Base-by-base conservation (phyloP, 2,888 invertebrate genomes). In the Eubasilissa splendida region DNA sequence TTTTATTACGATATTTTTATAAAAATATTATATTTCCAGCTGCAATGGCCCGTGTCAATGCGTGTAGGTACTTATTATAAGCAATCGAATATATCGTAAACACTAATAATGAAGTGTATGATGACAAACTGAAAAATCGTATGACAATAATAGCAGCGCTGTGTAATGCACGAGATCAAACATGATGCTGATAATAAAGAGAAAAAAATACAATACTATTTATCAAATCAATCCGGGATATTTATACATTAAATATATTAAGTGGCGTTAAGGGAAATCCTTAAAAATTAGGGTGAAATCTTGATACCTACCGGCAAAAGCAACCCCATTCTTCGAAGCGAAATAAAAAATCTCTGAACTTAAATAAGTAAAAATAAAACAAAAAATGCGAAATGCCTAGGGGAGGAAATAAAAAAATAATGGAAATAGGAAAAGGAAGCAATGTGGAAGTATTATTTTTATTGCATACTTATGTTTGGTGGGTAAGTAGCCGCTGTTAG, bases 361-460 rank as follows among this genome's bases (percentile, higher is more conserved):
- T 74, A 80, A 83, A 81, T 83, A 79, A 80, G 77, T 63, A 70
- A 77, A 80, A 76, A 80, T 79, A 80, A 81, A 77, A 82, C 80
- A 80, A 80, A 74, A 80, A 78, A 83, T 76, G 80, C 74, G 76
- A 80, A 71, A 53, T 50, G 76, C 74, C 65, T 63, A 82, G 82
- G 82, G 80, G 80, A 82, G 79, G 79, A 73, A 82, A 82, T 82
- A 80, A 83, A 82, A 83, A 83, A 78, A 81, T 81, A 83, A 83
- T 82, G 83, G 83, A 83, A 83, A 82, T 82, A 82, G 80, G 82
- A 82, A 83, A 80, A 83, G 83, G 82, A 83, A 82, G 83, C 77
- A 82, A 80, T 79, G 80, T 79, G 80, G 83, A 80, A 80, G 82
- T 80, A 83, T 82, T 82, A 83, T 83, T 83, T 82, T 83, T 83